phyloP scores from a whole-genome alignment of 1,140 invertebrate genomes.

The Pseudachorutes palmiensis region DNA sequence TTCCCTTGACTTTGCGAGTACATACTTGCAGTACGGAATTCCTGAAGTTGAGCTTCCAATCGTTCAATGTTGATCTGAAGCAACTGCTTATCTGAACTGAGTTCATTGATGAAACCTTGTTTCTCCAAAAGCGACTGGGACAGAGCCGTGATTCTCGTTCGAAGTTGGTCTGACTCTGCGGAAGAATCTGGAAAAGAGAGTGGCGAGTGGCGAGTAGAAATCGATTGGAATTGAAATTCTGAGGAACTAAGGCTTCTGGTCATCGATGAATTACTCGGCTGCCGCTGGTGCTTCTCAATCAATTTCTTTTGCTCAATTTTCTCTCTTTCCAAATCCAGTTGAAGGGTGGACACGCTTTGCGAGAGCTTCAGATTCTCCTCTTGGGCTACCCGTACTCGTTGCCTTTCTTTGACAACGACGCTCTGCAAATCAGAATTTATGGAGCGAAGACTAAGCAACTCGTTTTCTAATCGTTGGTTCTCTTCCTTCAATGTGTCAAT shows the following conservation, averaged over 20 bases:
- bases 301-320: conserved; percentile 27
- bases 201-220: background rate
- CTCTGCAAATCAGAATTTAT: conserved; percentile 14
- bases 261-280: background rate
- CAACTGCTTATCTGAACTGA: conserved; percentile 36
- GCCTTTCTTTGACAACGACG: conserved; percentile 19
- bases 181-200: background rate
- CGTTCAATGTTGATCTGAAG: conserved; percentile 33
- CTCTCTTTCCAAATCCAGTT: conserved; percentile 31
- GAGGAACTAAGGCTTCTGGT: background rate
- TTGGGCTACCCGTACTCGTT: conserved; percentile 16
- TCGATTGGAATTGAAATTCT: background rate
- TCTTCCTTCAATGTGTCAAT: conserved; percentile 26
- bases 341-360: conserved; percentile 29
- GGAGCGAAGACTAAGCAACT: conserved; percentile 19
- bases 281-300: conserved; percentile 17
- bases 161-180: conserved; percentile 28
- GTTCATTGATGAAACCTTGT: conserved; percentile 33
- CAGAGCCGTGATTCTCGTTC: conserved; percentile 31
- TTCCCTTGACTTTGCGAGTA: conserved; percentile 16
- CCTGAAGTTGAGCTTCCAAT: conserved; percentile 27
- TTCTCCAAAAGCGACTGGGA: conserved; percentile 33
- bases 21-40: conserved; percentile 19
- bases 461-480: conserved; percentile 25
- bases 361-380: conserved; percentile 34